Base-by-base conservation (phyloP, 92 coral and sea anemone genomes). In the Scolanthus callimorphus region DNA sequence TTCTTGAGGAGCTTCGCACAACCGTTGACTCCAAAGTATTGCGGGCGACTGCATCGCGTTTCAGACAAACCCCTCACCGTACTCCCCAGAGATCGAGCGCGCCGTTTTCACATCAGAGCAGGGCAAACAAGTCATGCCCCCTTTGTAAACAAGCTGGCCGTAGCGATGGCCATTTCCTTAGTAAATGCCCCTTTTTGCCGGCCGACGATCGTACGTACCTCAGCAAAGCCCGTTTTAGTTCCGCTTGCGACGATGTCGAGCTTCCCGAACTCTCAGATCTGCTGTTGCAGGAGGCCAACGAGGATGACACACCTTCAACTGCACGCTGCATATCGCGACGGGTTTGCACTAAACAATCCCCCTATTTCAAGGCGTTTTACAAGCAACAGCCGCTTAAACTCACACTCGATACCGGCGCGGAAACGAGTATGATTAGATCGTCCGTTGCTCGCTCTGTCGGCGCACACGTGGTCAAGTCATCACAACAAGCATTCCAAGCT, bases 341-440 rank as follows among this genome's bases (percentile, higher is more conserved):
- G 24, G 78, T 74, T 30, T 63, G 77, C 57, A 50, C 81, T 0
- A 65, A 67, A 28, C 55, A 58, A 52, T 81, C 81, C 13, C n/a
- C 81, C 1, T 59, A 68, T 55, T 25, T 61, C 69, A 62, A 53
- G 8, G 88, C 66, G 12, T 75, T 52, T 52, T 51, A 74, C 77
- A 49, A 27, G 48, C 78, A 68, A 8, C 64, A 73, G n/a, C 81
- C 81, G 0, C 4, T 80, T 3, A 56, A 38, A 27, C 72, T 73
- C 24, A 63, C 80, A 43, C 65, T 73, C 39, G 80, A 55, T 55
- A 63, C 59, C 1, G 87, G 72, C 9, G 82, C 82, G 8, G 78
- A 75, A 38, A 62, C 76, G 39, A 81, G 78, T 60, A 60, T 69
- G 84, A 70, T 60, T 20, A 29, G 53, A 47, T 24, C 54, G 4